These are phyloP conservation scores for Doris montereyensis DNA, from an alignment of 2,888 invertebrate species.

Conservation along the genomic window DNA sequence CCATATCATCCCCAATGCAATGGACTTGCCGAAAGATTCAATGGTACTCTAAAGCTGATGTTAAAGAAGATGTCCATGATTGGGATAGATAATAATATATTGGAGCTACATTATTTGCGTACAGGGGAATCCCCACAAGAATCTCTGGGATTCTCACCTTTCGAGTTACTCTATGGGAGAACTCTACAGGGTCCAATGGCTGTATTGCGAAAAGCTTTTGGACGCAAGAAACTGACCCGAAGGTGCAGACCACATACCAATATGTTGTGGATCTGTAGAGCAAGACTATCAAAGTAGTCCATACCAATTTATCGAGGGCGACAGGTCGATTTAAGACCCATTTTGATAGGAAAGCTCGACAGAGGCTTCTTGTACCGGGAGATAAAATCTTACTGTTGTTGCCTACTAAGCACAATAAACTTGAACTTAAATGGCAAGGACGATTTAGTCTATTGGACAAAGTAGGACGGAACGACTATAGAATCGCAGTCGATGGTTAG, in stretches of 20 bases:
- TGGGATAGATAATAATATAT: slow-evolving; percentile 38
- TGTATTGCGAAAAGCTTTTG: slow-evolving; percentile 40
- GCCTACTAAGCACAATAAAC: slow-evolving; percentile 44
- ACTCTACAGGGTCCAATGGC: slow-evolving; percentile 35
- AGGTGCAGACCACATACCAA: not conserved
- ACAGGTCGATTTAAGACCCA: too few species aligned
- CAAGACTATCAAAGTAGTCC: too few species aligned
- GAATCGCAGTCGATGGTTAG: too few species aligned
- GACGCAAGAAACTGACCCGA: slow-evolving; percentile 24
- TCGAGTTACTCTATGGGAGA: slow-evolving; percentile 41
- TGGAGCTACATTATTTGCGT: slow-evolving; percentile 21
- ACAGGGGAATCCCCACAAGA: slow-evolving; percentile 38
- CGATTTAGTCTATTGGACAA: too few species aligned
- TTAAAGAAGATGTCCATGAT: slow-evolving; percentile 33
- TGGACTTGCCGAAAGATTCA: not conserved
- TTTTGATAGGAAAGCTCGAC: too few species aligned
- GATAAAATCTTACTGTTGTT: slow-evolving; percentile 45
- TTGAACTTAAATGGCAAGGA: slow-evolving; percentile 45
- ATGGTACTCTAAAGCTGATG: slow-evolving; percentile 45
- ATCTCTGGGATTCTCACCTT: slow-evolving; percentile 39
- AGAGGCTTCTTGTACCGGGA: slow-evolving; percentile 36
- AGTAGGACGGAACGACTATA: too few species aligned
- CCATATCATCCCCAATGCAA: slow-evolving; percentile 17
- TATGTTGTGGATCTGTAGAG: slow-evolving; percentile 23
- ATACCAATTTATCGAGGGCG: too few species aligned